Evolutionary conservation across 2,888 invertebrate species (phyloP).

Genomic region (Eupithecia pulchellata): DNA sequence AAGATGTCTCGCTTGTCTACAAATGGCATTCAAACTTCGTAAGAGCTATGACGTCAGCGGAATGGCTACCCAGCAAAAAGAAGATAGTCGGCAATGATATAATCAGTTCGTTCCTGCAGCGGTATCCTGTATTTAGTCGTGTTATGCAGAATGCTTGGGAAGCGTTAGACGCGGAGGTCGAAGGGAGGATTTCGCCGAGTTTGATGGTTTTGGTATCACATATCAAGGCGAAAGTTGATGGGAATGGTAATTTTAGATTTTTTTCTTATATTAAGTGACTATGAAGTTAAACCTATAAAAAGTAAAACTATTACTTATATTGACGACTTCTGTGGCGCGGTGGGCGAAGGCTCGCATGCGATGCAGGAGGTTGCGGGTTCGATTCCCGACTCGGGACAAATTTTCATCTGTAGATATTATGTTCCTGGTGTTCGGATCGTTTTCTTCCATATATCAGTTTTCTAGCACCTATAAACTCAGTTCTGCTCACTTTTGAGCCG

Average conservation of each 20-base stretch:
- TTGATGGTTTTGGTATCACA: slow-evolving; percentile 85
- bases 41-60: slow-evolving; percentile 82
- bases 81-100: slow-evolving; percentile 74
- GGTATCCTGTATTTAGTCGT: slow-evolving; percentile 86
- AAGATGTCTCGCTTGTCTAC: slow-evolving; percentile 86
- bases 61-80: slow-evolving; percentile 85
- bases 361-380: no score
- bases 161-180: slow-evolving; percentile 82
- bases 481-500: no score
- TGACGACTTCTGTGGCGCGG: no score
- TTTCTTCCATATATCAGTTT: no score
- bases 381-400: no score
- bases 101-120: slow-evolving; percentile 80
- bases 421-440: no score
- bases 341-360: no score
- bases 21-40: slow-evolving; percentile 87
- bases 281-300: no score
- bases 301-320: no score
- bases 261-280: not conserved
- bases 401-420: no score
- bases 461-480: no score
- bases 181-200: slow-evolving; percentile 83
- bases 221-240: slow-evolving; percentile 79
- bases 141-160: slow-evolving; percentile 81
- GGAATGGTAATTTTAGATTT: slow-evolving; percentile 59